Evolutionary conservation across 2,113 vertebrate species (phyloP).

Genomic region (Boleophthalmus pectinirostris): DNA sequence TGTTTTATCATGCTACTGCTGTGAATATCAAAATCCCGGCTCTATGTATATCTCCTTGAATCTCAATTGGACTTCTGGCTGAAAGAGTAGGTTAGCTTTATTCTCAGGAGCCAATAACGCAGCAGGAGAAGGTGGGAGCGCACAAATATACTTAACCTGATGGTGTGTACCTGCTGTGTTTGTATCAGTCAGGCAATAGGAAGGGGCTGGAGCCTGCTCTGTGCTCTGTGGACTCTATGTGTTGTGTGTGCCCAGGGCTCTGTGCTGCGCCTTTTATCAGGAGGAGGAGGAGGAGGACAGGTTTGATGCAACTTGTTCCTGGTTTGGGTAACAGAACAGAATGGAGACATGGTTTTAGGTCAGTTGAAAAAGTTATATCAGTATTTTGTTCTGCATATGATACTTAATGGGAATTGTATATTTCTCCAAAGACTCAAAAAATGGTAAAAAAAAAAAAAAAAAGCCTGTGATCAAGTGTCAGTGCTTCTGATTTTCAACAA

Average conservation of each 20-base stretch:
- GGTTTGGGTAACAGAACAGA: constrained; percentile 1
- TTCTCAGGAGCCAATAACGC: constrained; percentile 50
- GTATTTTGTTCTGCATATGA: too few species aligned
- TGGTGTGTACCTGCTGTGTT: constrained; percentile 52
- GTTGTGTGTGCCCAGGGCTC: not conserved
- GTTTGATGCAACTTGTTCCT: constrained; percentile 20
- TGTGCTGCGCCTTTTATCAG: constrained; percentile 22
- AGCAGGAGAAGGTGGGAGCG: constrained; percentile 24
- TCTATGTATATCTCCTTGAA: constrained; percentile 30
- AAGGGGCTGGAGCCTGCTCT: constrained; percentile 24
- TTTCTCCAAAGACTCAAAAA: too few species aligned
- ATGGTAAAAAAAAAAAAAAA: too few species aligned
- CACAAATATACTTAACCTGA: constrained; percentile 46
- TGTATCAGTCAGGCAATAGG: constrained; percentile 42
- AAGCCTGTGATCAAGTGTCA: too few species aligned
- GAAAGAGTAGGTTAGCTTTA: constrained; percentile 35
- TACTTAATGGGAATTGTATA: too few species aligned
- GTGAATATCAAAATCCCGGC: constrained; percentile 53
- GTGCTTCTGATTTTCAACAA: too few species aligned
- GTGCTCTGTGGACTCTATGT: too few species aligned
- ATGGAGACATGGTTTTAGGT: not conserved
- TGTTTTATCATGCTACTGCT: constrained; percentile 31
- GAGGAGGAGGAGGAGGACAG: constrained; percentile 10
- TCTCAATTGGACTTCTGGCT: constrained; percentile 19
- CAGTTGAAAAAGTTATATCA: not conserved